Percentiles rank a stretch among this genome's conserved stretches.
Conservation (phyloP, 2,113 vertebrate species). For the Passer montanus region DNA sequence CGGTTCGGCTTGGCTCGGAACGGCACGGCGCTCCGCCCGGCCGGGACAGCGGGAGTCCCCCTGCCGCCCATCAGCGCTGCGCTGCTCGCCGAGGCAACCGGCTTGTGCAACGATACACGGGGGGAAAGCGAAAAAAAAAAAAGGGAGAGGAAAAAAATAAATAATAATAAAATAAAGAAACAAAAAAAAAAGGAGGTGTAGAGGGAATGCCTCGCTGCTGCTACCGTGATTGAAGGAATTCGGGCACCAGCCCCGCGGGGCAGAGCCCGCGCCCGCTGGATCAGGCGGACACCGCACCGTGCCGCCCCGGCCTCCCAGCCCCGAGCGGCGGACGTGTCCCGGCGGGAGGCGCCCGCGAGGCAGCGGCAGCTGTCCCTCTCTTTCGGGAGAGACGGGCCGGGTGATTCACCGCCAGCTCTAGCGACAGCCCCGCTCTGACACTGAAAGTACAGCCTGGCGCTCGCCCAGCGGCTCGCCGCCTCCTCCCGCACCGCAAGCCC, state of each 20-base stretch:
- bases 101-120: slow-evolving; percentile 51
- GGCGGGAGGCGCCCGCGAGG: slow-evolving; percentile 22
- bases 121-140: too few species aligned
- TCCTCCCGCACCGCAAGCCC: not conserved
- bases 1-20: accelerated
- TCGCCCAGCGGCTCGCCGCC: not conserved
- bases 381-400: not conserved
- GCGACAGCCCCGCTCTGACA: not conserved
- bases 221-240: slow-evolving; percentile 67
- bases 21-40: not conserved
- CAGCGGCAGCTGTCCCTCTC: not conserved
- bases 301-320: not conserved
- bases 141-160: not conserved
- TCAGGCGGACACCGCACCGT: not conserved
- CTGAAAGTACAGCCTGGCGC: not conserved
- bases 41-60: not conserved
- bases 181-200: not conserved
- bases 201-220: slow-evolving; percentile 68
- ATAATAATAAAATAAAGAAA: not conserved
- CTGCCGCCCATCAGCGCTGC: slow-evolving; percentile 18
- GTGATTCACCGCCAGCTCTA: not conserved
- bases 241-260: not conserved
- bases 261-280: not conserved
- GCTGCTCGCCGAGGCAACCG: slow-evolving; percentile 57
- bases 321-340: not conserved